Evolutionary conservation across 2,888 invertebrate genomes (phyloP).

Genomic region (Nebria salina): DNA sequence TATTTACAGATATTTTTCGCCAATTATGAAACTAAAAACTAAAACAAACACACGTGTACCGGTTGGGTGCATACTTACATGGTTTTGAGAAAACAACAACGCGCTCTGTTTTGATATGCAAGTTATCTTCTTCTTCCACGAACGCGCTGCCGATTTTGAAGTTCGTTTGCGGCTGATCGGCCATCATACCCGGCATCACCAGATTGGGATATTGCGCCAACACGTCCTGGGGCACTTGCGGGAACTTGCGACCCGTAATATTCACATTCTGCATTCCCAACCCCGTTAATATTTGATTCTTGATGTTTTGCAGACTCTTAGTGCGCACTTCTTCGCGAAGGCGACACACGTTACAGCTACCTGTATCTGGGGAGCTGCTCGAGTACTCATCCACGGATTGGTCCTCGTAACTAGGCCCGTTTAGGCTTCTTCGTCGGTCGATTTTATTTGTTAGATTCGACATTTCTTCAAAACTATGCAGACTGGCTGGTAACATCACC

Average conservation of each 20-base stretch:
- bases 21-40: no score
- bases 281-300: slow-evolving; percentile 69
- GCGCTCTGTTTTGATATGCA: slow-evolving; percentile 74
- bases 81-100: slow-evolving; percentile 74
- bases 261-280: slow-evolving; percentile 67
- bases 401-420: slow-evolving; percentile 28
- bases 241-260: slow-evolving; percentile 68
- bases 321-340: slow-evolving; percentile 68
- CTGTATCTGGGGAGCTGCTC: slow-evolving; percentile 9
- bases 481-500: slow-evolving; percentile 5
- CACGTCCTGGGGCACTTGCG: slow-evolving; percentile 65
- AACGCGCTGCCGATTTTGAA: slow-evolving; percentile 63
- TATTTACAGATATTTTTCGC: no score
- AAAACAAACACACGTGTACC: no score
- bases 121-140: slow-evolving; percentile 72
- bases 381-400: slow-evolving; percentile 30
- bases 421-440: slow-evolving; percentile 15
- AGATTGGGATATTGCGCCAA: slow-evolving; percentile 57
- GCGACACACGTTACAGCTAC: slow-evolving; percentile 65
- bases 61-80: slow-evolving; percentile 56
- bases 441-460: slow-evolving; percentile 37
- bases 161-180: slow-evolving; percentile 59
- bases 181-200: slow-evolving; percentile 60
- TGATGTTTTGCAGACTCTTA: slow-evolving; percentile 68
- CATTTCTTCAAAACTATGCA: slow-evolving; percentile 38